A percentile compares a stretch with the other conserved stretches of the same genome.
These are phyloP conservation scores for Acomys russatus DNA, from an alignment of 2,797 vertebrate species.

Conservation along the genomic window DNA sequence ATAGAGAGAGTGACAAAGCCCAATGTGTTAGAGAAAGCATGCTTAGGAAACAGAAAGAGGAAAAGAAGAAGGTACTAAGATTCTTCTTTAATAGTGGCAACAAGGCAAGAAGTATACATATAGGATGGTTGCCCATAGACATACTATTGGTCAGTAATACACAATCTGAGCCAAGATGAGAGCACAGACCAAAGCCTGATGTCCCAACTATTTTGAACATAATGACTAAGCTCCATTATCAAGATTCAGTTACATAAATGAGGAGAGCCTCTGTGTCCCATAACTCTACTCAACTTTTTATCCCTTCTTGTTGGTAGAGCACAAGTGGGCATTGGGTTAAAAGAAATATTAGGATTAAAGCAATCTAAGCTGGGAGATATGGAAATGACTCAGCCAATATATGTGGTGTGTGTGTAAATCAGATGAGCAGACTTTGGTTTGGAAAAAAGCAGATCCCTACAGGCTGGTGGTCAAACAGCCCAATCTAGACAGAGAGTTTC, in stretches of 20 bases:
- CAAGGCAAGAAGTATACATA: not conserved
- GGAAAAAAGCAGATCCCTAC: not conserved
- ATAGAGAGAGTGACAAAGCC: not conserved
- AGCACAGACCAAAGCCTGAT: not conserved
- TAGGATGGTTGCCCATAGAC: not conserved
- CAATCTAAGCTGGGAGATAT: not conserved
- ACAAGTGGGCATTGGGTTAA: not conserved
- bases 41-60: not conserved
- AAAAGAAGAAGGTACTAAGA: not conserved
- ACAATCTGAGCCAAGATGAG: slow-evolving; percentile 8
- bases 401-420: not conserved
- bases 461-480: not conserved
- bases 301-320: not conserved
- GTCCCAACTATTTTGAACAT: not conserved
- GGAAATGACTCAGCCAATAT: not conserved
- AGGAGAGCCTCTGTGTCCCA: not conserved
- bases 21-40: not conserved
- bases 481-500: not conserved
- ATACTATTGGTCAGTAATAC: not conserved
- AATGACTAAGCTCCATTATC: not conserved
- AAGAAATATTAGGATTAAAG: not conserved
- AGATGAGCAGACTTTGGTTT: not conserved
- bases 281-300: not conserved
- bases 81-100: slow-evolving; percentile 32
- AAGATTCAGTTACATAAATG: not conserved